Evolutionary conservation across 2,113 vertebrate species (phyloP), one percentile per base, ranked within the genome.

Genomic region (Alaudala cheleensis): DNA sequence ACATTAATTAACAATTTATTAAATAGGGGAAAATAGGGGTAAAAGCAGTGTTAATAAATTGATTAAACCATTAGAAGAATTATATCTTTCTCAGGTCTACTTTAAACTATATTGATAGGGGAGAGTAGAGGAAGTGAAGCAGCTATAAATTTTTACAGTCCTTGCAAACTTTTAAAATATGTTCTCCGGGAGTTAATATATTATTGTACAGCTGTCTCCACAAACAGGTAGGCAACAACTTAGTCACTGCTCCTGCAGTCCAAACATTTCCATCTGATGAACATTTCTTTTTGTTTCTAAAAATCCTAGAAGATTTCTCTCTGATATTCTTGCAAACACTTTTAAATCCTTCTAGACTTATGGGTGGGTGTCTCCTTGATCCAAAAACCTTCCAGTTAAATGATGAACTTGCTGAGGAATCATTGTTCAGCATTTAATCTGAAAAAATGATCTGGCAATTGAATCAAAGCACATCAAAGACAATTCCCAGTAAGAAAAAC

Each of bases 11-110:
- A 92, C 60, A 90, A 94, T 95, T 96, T 93, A 94, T 94, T 88
- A 92, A 80, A 86, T 60, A 67, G 8, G 92, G 76, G 83, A 49
- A 94, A 96, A 93, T 9, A 83, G n/a, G 24, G 96, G 72, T 88
- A 94, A 95, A 94, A 92, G n/a, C 33, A 92, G 31, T 47, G 37
- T 84, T 94, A 1, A 0, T 69, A 96, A 96, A 96, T 93, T 92
- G 90, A 96, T 93, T 96, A 96, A 97, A 90, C 53, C 53, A 92
- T 96, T 94, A 93, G 85, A 86, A 93, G 60, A 90, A 94, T 93
- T 84, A 74, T 76, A 53, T 72, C 64, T 90, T 95, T 84, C 76
- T 93, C 88, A 94, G 60, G 47, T 74, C 58, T 88, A 49, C 61
- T 88, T 95, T 93, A 83, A 95, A 64, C 86, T 78, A n/a, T 93